Conservation (phyloP, 2,888 invertebrate species). For the Tillus elongatus region DNA sequence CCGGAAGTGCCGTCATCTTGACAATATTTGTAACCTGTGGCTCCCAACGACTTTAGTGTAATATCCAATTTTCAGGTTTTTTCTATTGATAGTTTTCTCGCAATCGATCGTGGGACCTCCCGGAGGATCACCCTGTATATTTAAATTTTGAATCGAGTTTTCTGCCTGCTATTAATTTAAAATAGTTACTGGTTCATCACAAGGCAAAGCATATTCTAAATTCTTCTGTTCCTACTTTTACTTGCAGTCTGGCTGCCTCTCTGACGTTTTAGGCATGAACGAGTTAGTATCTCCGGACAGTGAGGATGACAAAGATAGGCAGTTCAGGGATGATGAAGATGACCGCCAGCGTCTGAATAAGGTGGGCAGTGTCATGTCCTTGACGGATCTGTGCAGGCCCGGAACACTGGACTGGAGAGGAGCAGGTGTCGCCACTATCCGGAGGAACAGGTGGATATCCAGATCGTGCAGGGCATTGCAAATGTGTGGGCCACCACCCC, state of each 20-base stretch:
- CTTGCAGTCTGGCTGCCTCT: conserved; percentile 59
- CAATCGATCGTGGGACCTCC: too few relatives aligned
- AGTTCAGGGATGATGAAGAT: conserved; percentile 23
- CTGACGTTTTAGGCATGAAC: conserved; percentile 59
- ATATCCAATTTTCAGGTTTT: too few relatives aligned
- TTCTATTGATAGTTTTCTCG: too few relatives aligned
- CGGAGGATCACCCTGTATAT: too few relatives aligned
- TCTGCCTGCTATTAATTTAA: too few relatives aligned
- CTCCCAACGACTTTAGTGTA: too few relatives aligned
- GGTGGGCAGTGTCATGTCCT: conserved; percentile 39
- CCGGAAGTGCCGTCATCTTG: too few relatives aligned
- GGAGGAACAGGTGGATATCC: conserved; percentile 38
- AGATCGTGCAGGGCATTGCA: conserved; percentile 48
- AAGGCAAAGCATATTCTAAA: too few relatives aligned
- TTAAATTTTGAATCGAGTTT: too few relatives aligned
- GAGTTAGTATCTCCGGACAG: conserved; percentile 41
- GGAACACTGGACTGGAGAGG: conserved; percentile 35
- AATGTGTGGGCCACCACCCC: conserved; percentile 43
- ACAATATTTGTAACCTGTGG: too few relatives aligned
- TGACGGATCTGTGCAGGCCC: conserved; percentile 38
- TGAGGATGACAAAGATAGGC: conserved; percentile 25
- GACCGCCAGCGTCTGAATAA: conserved; percentile 16
- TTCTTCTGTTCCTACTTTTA: conserved; percentile 6
- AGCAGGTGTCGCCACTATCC: conserved; percentile 33
- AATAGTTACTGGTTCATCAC: too few relatives aligned